Conservation (phyloP, 2,797 vertebrate genomes). For the Myotis vivesi region DNA sequence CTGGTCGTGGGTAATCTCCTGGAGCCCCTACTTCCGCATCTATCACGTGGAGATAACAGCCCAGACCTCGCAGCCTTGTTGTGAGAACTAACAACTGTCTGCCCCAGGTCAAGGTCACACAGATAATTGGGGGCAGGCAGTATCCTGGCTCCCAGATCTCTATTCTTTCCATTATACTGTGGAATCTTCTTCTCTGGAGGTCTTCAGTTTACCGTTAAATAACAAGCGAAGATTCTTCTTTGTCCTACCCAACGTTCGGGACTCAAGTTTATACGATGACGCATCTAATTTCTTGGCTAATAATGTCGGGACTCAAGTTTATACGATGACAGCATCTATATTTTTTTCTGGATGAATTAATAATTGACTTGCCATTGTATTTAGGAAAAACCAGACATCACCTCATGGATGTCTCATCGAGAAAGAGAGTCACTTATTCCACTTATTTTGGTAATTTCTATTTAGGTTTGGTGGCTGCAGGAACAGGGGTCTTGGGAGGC, state of each 20-base stretch:
- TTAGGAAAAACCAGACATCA: conserved; percentile 74
- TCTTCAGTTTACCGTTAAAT: neutral
- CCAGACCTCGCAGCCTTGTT: neutral
- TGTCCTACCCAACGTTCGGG: neutral
- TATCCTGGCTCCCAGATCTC: neutral
- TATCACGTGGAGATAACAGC: neutral
- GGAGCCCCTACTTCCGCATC: neutral
- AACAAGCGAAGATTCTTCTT: neutral
- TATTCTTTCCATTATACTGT: neutral
- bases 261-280: conserved; percentile 65
- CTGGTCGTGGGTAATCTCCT: neutral
- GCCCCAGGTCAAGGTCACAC: neutral
- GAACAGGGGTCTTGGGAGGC: neutral
- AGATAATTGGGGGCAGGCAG: neutral
- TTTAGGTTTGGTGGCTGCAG: conserved; percentile 24
- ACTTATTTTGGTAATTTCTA: conserved; percentile 45
- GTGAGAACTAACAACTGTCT: neutral
- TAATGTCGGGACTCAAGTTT: conserved; percentile 53
- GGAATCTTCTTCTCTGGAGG: neutral
- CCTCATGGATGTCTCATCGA: conserved; percentile 64
- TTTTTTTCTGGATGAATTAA: conserved; percentile 73
- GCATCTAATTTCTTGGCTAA: no score
- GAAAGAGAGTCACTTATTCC: conserved; percentile 45
- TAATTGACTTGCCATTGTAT: conserved; percentile 69
- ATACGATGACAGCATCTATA: conserved; percentile 67